phyloP scores from a whole-genome alignment of 2,888 invertebrate genomes.

The Ectobius pallidus region DNA sequence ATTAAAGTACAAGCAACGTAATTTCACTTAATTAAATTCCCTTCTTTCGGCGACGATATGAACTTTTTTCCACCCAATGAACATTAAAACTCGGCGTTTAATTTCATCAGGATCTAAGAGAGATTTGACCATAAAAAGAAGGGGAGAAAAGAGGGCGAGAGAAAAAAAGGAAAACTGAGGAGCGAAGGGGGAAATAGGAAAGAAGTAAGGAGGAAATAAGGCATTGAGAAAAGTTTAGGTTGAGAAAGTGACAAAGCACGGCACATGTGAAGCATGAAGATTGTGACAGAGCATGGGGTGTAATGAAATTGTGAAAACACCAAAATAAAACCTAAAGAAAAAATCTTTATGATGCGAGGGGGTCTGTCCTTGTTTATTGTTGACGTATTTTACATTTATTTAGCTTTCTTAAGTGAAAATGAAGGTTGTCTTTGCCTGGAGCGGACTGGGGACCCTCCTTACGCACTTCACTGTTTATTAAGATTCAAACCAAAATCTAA shows the following conservation, averaged over 20 bases:
- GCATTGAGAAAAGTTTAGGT: conserved; percentile 31
- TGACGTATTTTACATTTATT: conserved; percentile 2
- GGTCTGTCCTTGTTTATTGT: no score
- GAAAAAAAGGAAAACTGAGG: conserved; percentile 33
- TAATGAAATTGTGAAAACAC: not conserved
- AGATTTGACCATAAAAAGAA: conserved; percentile 59
- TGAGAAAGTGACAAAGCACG: conserved; percentile 26
- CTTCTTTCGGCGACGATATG: conserved; percentile 58
- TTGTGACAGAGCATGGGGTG: not conserved
- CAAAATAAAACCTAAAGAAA: conserved; percentile 2
- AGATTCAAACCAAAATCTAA: not conserved
- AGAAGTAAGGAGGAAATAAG: conserved; percentile 35
- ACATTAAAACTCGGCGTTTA: conserved; percentile 61
- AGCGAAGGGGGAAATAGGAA: conserved; percentile 19
- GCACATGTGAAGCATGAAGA: conserved; percentile 16
- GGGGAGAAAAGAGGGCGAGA: conserved; percentile 47
- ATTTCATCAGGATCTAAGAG: conserved; percentile 60
- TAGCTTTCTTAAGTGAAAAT: not conserved
- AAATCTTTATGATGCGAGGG: not conserved
- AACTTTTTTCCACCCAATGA: conserved; percentile 60
- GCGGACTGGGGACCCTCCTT: not conserved
- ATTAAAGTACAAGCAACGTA: conserved; percentile 63
- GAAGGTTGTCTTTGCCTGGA: not conserved
- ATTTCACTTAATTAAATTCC: conserved; percentile 64
- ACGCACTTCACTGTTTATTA: not conserved